phyloP scores from a whole-genome alignment of 2,113 vertebrate species.

The Trinectes maculatus region DNA sequence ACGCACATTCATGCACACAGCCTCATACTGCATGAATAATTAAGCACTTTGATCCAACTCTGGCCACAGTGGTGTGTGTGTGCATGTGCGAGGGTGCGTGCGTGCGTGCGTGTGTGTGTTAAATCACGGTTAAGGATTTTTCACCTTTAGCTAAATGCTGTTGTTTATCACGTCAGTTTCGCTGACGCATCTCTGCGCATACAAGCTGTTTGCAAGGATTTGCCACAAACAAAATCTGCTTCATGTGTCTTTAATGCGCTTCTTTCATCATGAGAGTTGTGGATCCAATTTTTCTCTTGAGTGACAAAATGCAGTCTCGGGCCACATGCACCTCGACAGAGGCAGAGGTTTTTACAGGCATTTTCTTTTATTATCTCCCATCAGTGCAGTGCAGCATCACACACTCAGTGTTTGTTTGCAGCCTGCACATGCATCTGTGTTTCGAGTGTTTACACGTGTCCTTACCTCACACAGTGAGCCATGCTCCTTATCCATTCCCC shows the following conservation, averaged over 20 bases:
- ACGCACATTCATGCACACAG: slow-evolving; percentile 23
- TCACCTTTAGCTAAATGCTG: slow-evolving; percentile 20
- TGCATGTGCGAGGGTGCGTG: background rate
- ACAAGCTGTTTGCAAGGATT: slow-evolving; percentile 15
- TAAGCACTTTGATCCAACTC: slow-evolving; percentile 61
- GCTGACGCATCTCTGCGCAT: slow-evolving; percentile 20
- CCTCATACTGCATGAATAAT: slow-evolving; percentile 72
- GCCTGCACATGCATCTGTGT: slow-evolving; percentile 12
- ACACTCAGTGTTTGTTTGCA: slow-evolving; percentile 39
- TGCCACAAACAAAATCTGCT: slow-evolving; percentile 26
- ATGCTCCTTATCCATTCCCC: slow-evolving; percentile 43
- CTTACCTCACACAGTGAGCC: slow-evolving; percentile 54
- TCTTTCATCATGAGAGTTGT: slow-evolving; percentile 41
- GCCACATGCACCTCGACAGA: slow-evolving; percentile 5
- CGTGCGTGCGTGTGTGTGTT: slow-evolving; percentile 1
- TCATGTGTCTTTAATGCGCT: slow-evolving; percentile 64
- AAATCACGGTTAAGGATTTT: slow-evolving; percentile 14
- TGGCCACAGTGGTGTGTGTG: slow-evolving; percentile 50
- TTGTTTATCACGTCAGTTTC: slow-evolving; percentile 40
- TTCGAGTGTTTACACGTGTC: slow-evolving; percentile 69
- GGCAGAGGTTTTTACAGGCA: slow-evolving; percentile 39
- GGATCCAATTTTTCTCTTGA: slow-evolving; percentile 44
- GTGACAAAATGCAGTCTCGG: slow-evolving; percentile 33
- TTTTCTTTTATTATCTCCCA: slow-evolving; percentile 24
- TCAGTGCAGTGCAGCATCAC: slow-evolving; percentile 31